phyloP scores from a whole-genome alignment of 35 echinoderm and acorn worm species.

The Acanthaster planci region DNA sequence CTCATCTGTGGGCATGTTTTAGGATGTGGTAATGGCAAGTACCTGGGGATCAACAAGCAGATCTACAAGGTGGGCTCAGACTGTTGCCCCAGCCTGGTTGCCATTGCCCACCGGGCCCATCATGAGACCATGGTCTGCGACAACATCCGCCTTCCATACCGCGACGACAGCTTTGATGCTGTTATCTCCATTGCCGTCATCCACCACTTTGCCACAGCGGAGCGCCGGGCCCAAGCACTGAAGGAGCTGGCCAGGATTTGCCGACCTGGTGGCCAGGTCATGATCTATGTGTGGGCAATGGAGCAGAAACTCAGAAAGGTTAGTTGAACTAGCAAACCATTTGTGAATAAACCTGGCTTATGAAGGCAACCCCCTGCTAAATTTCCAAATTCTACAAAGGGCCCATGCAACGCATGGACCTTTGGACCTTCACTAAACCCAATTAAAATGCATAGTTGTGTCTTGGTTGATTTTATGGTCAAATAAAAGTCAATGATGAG shows the following conservation, averaged over 20 bases:
- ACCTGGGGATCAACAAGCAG: slow-evolving; percentile 80
- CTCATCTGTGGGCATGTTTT: too few species aligned
- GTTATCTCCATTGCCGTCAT: slow-evolving; percentile 99
- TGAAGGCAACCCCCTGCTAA: too few species aligned
- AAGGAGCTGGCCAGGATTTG: slow-evolving; percentile 91
- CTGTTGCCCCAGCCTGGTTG: slow-evolving; percentile 73
- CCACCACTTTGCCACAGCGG: slow-evolving; percentile 96
- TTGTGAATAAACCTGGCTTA: background rate
- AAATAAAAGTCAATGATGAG: too few species aligned
- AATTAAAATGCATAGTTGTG: too few species aligned
- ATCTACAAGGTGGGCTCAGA: slow-evolving; percentile 90
- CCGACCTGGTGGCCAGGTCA: slow-evolving; percentile 90
- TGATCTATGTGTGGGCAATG: slow-evolving; percentile 98
- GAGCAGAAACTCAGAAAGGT: slow-evolving; percentile 99
- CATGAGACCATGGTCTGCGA: slow-evolving; percentile 93
- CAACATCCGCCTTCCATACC: slow-evolving; percentile 91
- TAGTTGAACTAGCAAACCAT: background rate
- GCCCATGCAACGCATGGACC: too few species aligned
- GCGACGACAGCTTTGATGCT: slow-evolving; percentile 92
- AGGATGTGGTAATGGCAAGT: slow-evolving; percentile 99
- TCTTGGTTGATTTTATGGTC: too few species aligned
- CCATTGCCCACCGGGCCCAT: slow-evolving; percentile 61
- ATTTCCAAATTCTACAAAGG: too few species aligned
- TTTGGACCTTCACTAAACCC: too few species aligned
- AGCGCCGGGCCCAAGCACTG: slow-evolving; percentile 75